Evolutionary conservation across 2,888 invertebrate species (phyloP).

Genomic region (Calliopum simillimum): DNA sequence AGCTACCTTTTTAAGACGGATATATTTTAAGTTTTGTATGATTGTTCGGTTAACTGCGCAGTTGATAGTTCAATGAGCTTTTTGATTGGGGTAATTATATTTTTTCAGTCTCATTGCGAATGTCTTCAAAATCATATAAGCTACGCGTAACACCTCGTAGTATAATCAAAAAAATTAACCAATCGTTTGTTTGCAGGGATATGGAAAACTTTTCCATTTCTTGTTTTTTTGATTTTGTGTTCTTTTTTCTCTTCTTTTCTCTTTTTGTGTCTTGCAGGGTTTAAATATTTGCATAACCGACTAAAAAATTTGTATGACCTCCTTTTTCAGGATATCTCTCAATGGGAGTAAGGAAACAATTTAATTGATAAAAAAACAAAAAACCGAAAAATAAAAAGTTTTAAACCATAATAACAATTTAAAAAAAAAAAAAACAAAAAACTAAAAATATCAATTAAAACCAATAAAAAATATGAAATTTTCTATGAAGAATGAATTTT

Average conservation of each 20-base stretch:
- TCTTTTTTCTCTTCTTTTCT: constrained; percentile 62
- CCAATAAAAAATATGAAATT: too few species aligned
- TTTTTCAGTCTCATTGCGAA: too few species aligned
- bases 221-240: constrained; percentile 50
- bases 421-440: constrained; percentile 27
- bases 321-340: constrained; percentile 68
- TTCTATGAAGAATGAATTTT: too few species aligned
- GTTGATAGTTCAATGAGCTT: too few species aligned
- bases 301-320: constrained; percentile 68
- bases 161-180: neutral
- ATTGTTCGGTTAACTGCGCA: too few species aligned
- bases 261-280: constrained; percentile 66
- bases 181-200: too few species aligned
- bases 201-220: constrained; percentile 22
- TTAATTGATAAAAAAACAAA: constrained; percentile 51
- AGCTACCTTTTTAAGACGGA: too few species aligned
- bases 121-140: too few species aligned
- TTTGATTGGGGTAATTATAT: too few species aligned
- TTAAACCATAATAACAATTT: constrained; percentile 32
- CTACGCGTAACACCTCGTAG: neutral
- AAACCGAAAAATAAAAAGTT: constrained; percentile 37
- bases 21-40: too few species aligned
- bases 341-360: constrained; percentile 66
- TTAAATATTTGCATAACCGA: constrained; percentile 68
- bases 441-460: too few species aligned